Conservation (phyloP, 2,888 invertebrate genomes). For the Sycophila texana region DNA sequence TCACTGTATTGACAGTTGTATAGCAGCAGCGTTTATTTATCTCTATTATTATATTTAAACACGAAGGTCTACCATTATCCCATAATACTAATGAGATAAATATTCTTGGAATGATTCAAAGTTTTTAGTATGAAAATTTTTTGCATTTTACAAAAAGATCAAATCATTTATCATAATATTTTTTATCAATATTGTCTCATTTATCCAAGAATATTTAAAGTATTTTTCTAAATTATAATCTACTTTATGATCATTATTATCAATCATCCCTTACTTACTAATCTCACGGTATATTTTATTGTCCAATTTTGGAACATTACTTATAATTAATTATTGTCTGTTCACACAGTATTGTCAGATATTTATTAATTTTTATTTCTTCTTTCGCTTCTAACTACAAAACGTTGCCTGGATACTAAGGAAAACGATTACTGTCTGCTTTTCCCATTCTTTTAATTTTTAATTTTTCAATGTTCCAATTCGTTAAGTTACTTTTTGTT, state of each 20-base stretch:
- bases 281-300: constrained; percentile 65
- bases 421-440: constrained; percentile 63
- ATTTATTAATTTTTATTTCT: constrained; percentile 65
- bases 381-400: constrained; percentile 59
- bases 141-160: not conserved
- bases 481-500: too few species aligned
- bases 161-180: not conserved
- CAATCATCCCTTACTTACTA: constrained; percentile 43
- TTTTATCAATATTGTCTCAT: constrained; percentile 10
- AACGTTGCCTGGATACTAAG: constrained; percentile 74
- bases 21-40: constrained; percentile 19
- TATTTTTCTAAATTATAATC: not conserved
- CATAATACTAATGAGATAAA: not conserved
- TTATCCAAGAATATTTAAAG: constrained; percentile 43
- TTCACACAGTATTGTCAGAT: constrained; percentile 75
- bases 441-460: constrained; percentile 9
- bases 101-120: not conserved
- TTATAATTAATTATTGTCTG: constrained; percentile 74
- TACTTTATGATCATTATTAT: constrained; percentile 23
- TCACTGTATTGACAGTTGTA: constrained; percentile 40
- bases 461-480: constrained; percentile 1
- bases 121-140: not conserved
- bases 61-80: not conserved
- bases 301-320: constrained; percentile 71
- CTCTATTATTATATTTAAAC: not conserved